Percentiles rank a stretch among this genome's conserved stretches.
phyloP scores from a whole-genome alignment of 2,888 invertebrate genomes.

The Pteria penguin region DNA sequence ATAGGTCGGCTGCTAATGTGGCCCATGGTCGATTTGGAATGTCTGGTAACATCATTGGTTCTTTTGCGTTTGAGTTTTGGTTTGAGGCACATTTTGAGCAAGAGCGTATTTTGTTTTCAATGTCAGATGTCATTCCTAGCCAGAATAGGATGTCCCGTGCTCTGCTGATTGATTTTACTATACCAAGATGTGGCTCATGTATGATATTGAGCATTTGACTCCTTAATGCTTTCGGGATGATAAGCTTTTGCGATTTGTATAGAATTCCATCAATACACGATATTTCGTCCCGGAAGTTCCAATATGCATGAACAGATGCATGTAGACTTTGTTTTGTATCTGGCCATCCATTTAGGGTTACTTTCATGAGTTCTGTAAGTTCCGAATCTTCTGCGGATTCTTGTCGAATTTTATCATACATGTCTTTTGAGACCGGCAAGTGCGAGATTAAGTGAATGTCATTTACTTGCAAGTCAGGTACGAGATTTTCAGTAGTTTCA shows the following conservation, averaged over 20 bases:
- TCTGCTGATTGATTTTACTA: slow-evolving; percentile 32
- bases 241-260: slow-evolving; percentile 25
- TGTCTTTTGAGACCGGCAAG: slow-evolving; percentile 27
- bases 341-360: slow-evolving; percentile 26
- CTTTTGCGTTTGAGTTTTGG: slow-evolving; percentile 23
- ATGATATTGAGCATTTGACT: slow-evolving; percentile 33
- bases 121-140: slow-evolving; percentile 30
- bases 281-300: slow-evolving; percentile 29
- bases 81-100: slow-evolving; percentile 18
- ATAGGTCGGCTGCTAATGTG: slow-evolving; percentile 26
- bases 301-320: slow-evolving; percentile 2
- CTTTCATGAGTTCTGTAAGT: slow-evolving; percentile 10
- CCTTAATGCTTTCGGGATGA: slow-evolving; percentile 30
- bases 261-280: slow-evolving; percentile 25
- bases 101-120: slow-evolving; percentile 11
- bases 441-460: slow-evolving; percentile 23
- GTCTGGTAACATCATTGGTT: slow-evolving; percentile 16
- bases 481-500: slow-evolving; percentile 24
- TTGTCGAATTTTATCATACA: slow-evolving; percentile 11
- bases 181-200: slow-evolving; percentile 35
- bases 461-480: slow-evolving; percentile 24
- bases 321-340: not conserved
- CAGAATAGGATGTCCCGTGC: slow-evolving; percentile 31
- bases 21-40: slow-evolving; percentile 31
- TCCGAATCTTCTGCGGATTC: slow-evolving; percentile 23